Base-by-base conservation (phyloP, 1,140 invertebrate genomes). In the Bombus waltoni region DNA sequence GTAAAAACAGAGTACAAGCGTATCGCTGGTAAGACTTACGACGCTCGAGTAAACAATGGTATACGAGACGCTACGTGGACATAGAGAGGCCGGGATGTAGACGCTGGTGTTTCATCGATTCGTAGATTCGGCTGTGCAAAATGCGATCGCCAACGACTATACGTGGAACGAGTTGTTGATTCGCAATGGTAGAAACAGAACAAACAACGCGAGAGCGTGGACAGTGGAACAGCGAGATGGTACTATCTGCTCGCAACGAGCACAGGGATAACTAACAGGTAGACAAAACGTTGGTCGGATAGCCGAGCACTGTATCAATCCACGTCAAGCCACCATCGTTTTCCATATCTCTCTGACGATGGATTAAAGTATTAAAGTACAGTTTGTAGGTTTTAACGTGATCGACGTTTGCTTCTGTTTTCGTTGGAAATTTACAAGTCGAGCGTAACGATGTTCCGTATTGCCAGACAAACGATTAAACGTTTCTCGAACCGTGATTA, bases 211-310 rank as follows among this genome's bases (percentile, higher is more conserved):
- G 22, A 53, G 35, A 32, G 11, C 2, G 47, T 22, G 25, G 3
- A 62, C 40, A 65, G 57, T 28, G 44, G 13, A 57, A 59, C 72
- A 10, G 40, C 1, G 70, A 22, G 71, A 15, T 11, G 22, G 28
- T 62, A n/a, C 53, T 82, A 74, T 82, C n/a, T 40, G 28, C 15
- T 65, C 11, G 47, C 62, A 74, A 82, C 80, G 80, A 82, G n/a
- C 40, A 22, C 38, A 22, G 13, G 35, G 70, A 74, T 47, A 35
- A 74, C 71, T 71, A 71, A 81, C 66, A n/a, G 53, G n/a, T 11
- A 62, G 70, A 82, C 80, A 82, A 82, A 82, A 74, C 80, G n/a
- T 74, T 74, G 70, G 71, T 74, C 22, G 80, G 25, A 82, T 74
- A 18, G 32, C 10, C 28, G 3, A 38, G 6, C 18, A 38, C 38